Base-by-base conservation (phyloP, 2,888 invertebrate genomes). In the Diadegma fenestrale region DNA sequence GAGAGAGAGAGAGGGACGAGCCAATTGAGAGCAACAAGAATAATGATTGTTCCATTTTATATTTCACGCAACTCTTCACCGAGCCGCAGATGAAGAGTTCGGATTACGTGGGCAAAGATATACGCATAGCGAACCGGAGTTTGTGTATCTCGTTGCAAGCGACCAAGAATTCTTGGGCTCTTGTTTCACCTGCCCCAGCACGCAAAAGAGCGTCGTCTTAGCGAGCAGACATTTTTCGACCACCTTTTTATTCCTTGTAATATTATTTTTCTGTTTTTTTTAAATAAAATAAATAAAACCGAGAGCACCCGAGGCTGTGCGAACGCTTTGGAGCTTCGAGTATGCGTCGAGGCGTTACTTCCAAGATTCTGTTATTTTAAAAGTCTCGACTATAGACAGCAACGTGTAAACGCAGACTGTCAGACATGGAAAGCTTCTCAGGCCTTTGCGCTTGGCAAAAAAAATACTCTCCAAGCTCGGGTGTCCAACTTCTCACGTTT, bases 401-500 rank as follows among this genome's bases (percentile, higher is more conserved):
- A 33, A 45, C 58, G 54, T 45, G 61, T 63, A 71, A 69, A 66
- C 54, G 8, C 51, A 30, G 22, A 73, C 48, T 64, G 48, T 3
- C 30, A 30, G 58, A n/a, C 26, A 48, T 33, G 68, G 45, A 19
- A 66, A 68, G 66, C 33, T 71, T 54, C 63, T 48, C 17, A 17
- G n/a, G 68, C 30, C 5, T 51, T 48, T 80, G 7, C 14, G 33
- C 26, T 26, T 30, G 37, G 33, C 30, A 19, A 54, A 19, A 12
- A n/a, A 14, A 69, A 37, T 19, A 30, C 48, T 51, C 48, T 51
- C 41, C 7, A n/a, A 26, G 19, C 69, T 51, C 82, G 58, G 43
- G 69, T 85, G 85, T 63, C 12, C 37, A 22, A 26, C 72, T 85
- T 85, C 85, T 82, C 85, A 85, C 85, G 85, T 58, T 85, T 76